Percentiles rank a stretch among this genome's conserved stretches.
Conservation (phyloP, 2,797 vertebrate species). For the Pterois miles region DNA sequence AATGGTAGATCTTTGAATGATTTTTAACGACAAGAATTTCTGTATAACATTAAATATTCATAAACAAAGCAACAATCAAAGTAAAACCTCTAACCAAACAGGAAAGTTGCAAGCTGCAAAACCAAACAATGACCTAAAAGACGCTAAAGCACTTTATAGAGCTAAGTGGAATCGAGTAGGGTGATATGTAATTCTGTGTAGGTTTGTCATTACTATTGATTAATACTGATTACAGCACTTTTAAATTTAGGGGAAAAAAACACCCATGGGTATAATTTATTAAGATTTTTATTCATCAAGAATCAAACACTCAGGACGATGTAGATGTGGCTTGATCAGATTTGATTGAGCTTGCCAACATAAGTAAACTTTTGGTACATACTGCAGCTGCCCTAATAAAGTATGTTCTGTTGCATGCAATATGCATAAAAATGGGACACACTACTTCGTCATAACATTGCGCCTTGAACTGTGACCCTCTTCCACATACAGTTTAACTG, state of each 20-base stretch:
- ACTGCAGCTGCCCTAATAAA: too few species aligned
- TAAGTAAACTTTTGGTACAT: too few species aligned
- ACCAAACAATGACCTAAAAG: not conserved
- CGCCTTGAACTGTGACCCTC: too few species aligned
- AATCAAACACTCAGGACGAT: too few species aligned
- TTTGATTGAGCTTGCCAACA: too few species aligned
- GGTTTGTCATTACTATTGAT: not conserved
- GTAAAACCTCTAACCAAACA: not conserved
- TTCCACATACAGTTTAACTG: too few species aligned
- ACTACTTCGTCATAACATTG: too few species aligned
- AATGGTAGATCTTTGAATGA: not conserved
- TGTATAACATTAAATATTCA: not conserved
- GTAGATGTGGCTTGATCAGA: too few species aligned
- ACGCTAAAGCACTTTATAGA: not conserved
- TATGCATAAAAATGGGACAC: too few species aligned
- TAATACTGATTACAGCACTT: not conserved
- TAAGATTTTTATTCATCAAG: not conserved
- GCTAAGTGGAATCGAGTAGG: not conserved
- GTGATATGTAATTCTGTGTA: not conserved
- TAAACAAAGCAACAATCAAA: not conserved
- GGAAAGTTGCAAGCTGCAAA: not conserved
- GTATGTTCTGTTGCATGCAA: too few species aligned
- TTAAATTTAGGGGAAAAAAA: not conserved
- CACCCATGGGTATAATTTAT: not conserved
- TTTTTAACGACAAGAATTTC: not conserved